Evolutionary conservation across 2,797 vertebrate species (phyloP).

Genomic region (Mormyrops attenuatus): DNA sequence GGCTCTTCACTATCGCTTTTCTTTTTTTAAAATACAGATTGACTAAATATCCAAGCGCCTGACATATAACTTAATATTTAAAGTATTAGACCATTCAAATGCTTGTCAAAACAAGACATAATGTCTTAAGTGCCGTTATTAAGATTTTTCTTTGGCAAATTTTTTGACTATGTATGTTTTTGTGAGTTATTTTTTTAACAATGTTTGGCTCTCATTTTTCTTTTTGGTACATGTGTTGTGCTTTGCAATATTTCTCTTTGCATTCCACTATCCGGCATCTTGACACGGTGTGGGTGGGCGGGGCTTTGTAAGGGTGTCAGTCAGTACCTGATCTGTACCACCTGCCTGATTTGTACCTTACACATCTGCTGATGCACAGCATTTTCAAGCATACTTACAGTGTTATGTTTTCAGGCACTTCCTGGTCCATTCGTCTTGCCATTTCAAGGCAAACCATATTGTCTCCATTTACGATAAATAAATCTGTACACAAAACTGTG

Average conservation of each 20-base stretch:
- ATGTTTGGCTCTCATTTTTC: neutral
- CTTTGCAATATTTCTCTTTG: neutral
- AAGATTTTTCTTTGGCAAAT: neutral
- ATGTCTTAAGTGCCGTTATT: neutral
- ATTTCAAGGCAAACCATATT: neutral
- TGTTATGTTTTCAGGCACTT: neutral
- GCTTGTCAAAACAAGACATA: neutral
- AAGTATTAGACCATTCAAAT: neutral
- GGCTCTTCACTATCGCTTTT: slow-evolving; percentile 30
- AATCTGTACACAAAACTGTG: neutral
- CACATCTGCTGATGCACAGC: neutral
- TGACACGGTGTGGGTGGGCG: neutral
- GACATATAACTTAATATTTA: neutral
- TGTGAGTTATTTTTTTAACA: neutral
- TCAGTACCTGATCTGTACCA: neutral
- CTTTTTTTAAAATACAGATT: neutral
- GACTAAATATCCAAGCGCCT: neutral
- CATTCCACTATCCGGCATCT: neutral
- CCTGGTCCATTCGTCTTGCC: neutral
- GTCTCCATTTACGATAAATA: neutral
- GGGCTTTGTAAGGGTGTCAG: neutral
- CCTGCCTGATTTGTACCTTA: neutral
- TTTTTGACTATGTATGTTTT: neutral
- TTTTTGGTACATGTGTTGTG: neutral
- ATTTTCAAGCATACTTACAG: neutral